Percentiles rank a stretch among this genome's conserved stretches.
These are phyloP conservation scores for Porites cylindrica DNA, from an alignment of 92 coral and sea anemone genomes.

Conservation along the genomic window DNA sequence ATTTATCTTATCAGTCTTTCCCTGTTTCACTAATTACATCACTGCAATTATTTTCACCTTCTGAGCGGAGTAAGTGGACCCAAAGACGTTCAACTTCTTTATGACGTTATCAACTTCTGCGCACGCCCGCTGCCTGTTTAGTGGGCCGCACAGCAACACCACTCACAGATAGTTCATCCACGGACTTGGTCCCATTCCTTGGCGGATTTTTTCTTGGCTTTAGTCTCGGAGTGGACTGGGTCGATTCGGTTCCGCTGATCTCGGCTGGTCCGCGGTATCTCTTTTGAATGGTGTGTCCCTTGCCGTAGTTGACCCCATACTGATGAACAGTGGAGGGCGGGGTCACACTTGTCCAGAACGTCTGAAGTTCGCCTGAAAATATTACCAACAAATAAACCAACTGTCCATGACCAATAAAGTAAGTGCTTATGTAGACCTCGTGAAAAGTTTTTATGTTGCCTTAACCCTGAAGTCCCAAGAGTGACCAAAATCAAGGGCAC, in stretches of 20 bases:
- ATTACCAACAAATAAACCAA: not conserved
- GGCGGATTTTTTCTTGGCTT: conserved; percentile 78
- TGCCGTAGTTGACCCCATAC: conserved; percentile 70
- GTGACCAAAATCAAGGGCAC: too few species aligned
- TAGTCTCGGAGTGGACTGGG: conserved; percentile 85
- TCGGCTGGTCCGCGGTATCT: conserved; percentile 88
- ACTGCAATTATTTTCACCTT: not conserved
- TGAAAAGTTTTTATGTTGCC: too few species aligned
- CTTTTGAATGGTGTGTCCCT: conserved; percentile 86
- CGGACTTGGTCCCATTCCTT: conserved; percentile 54
- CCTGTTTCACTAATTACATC: not conserved
- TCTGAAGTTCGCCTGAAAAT: conserved; percentile 70
- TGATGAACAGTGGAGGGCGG: conserved; percentile 90
- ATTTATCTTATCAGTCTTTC: not conserved
- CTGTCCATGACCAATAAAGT: too few species aligned
- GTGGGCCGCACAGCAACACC: conserved; percentile 87
- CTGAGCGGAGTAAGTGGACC: not conserved
- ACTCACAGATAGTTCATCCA: conserved; percentile 82
- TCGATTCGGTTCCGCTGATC: conserved; percentile 81
- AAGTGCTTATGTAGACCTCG: not conserved
- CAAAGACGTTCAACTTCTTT: not conserved
- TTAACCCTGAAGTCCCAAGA: too few species aligned
- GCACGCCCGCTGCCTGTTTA: conserved; percentile 56
- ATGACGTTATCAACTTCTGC: conserved; percentile 31
- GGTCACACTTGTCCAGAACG: conserved; percentile 76